These are phyloP conservation scores for Scaeva pyrastri DNA, from an alignment of 2,888 invertebrate genomes.

Conservation along the genomic window DNA sequence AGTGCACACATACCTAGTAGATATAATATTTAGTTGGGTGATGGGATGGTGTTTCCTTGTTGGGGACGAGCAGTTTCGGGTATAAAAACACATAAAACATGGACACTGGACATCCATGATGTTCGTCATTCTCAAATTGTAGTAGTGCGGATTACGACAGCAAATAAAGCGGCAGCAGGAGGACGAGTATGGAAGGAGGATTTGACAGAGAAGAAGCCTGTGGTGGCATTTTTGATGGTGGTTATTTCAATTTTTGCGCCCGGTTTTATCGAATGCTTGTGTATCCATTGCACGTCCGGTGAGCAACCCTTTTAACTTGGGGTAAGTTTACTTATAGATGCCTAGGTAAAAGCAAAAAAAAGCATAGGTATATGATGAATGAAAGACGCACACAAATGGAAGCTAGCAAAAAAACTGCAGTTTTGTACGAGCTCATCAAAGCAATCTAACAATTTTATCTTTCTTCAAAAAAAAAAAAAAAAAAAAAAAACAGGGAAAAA, in stretches of 20 bases:
- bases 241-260: slow-evolving; percentile 69
- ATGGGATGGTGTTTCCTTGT: not conserved
- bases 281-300: slow-evolving; percentile 73
- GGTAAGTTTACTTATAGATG: slow-evolving; percentile 10
- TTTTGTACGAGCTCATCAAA: slow-evolving; percentile 53
- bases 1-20: slow-evolving; percentile 58
- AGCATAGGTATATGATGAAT: slow-evolving; percentile 41
- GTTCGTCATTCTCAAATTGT: slow-evolving; percentile 48
- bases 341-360: not conserved
- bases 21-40: not conserved
- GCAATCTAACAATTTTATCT: slow-evolving; percentile 27
- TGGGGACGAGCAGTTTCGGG: not conserved
- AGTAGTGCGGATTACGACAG: slow-evolving; percentile 48
- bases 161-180: slow-evolving; percentile 1
- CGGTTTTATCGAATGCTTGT: slow-evolving; percentile 70
- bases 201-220: slow-evolving; percentile 18
- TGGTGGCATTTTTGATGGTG: slow-evolving; percentile 37
- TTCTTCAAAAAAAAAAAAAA: not conserved
- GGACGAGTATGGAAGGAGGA: not conserved
- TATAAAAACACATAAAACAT: slow-evolving; percentile 27
- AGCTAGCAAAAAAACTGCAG: slow-evolving; percentile 53
- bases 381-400: slow-evolving; percentile 49
- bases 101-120: slow-evolving; percentile 45
- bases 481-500: slow-evolving; percentile 13
- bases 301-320: slow-evolving; percentile 70